A percentile compares a stretch with the other conserved stretches of the same genome.
Evolutionary conservation across 2,797 vertebrate species (phyloP).

Genomic region (Platalea minor): DNA sequence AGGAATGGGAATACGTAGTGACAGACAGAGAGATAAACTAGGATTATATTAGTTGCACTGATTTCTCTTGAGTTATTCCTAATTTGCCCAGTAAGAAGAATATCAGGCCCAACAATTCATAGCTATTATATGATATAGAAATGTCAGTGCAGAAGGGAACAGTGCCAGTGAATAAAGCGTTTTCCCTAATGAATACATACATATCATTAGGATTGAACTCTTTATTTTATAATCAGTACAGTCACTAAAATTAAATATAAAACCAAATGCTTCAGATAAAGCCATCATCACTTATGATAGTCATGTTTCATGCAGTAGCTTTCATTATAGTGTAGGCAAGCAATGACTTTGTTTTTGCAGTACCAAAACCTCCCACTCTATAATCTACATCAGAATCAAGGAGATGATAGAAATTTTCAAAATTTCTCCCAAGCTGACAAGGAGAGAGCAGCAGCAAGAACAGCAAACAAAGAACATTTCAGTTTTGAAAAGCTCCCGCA

Average conservation of each 20-base stretch:
- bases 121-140: conserved; percentile 22
- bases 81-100: background rate
- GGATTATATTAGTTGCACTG: background rate
- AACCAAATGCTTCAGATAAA: conserved; percentile 24
- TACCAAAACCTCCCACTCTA: conserved; percentile 45
- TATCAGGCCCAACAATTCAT: background rate
- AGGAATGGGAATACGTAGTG: background rate
- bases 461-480: conserved; percentile 11
- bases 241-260: conserved; percentile 39
- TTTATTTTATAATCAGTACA: conserved; percentile 46
- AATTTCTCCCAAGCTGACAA: conserved; percentile 22
- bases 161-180: background rate
- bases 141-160: background rate
- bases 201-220: conserved; percentile 4
- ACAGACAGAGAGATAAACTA: background rate
- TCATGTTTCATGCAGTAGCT: conserved; percentile 30
- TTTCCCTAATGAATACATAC: background rate
- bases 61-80: background rate
- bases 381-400: conserved; percentile 48
- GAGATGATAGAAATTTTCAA: background rate
- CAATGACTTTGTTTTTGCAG: conserved; percentile 34
- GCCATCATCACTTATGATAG: conserved; percentile 19
- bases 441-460: conserved; percentile 1
- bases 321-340: conserved; percentile 45
- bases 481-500: background rate